Evolutionary conservation across 2,113 vertebrate genomes (phyloP).

Genomic region (Peromyscus maniculatus): DNA sequence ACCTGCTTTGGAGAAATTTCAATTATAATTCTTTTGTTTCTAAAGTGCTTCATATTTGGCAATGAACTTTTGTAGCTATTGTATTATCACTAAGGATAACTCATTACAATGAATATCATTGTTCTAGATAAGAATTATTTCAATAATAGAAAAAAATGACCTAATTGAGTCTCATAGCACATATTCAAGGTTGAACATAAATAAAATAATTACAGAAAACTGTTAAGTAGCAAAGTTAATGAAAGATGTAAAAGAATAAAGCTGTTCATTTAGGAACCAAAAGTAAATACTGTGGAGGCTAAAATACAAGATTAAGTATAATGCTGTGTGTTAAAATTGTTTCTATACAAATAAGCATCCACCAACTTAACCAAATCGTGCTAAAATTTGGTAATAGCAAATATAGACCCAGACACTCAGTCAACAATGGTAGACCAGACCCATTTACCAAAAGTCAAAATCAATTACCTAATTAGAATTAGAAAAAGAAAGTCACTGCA

Average conservation of each 20-base stretch:
- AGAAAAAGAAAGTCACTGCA: background rate
- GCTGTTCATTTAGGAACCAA: background rate
- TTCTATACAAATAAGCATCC: background rate
- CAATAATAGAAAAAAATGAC: background rate
- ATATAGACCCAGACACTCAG: background rate
- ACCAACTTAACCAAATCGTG: background rate
- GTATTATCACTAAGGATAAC: constrained; percentile 49
- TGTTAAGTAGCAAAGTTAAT: background rate
- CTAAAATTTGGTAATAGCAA: background rate
- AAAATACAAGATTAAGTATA: background rate
- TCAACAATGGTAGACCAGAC: background rate
- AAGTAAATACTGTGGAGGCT: background rate
- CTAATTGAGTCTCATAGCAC: background rate
- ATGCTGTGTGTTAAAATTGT: background rate
- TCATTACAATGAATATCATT: constrained; percentile 18
- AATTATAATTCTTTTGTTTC: constrained; percentile 48
- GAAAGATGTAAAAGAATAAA: background rate
- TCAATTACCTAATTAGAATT: background rate
- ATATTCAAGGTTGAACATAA: background rate
- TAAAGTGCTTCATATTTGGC: constrained; percentile 14
- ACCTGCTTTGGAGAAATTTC: constrained; percentile 51
- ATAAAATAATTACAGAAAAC: constrained; percentile 28
- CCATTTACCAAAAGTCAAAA: background rate
- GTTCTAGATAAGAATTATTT: constrained; percentile 38
- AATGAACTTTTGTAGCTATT: constrained; percentile 45